Percentiles rank a stretch among this genome's conserved stretches.
Evolutionary conservation across 2,888 invertebrate genomes (phyloP).

Genomic region (Phyllotreta striolata): DNA sequence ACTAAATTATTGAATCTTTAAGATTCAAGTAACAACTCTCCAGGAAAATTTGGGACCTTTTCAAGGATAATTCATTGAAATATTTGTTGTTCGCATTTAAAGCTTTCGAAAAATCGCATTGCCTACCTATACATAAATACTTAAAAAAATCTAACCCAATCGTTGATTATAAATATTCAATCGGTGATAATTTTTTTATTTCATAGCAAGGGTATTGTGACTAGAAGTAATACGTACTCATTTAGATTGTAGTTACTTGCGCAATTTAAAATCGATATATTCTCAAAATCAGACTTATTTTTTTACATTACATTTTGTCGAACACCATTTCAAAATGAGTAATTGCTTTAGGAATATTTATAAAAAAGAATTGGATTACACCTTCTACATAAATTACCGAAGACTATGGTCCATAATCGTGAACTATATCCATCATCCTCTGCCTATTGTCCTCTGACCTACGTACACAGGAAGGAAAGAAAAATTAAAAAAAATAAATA

Average conservation of each 20-base stretch:
- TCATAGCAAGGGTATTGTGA: no score
- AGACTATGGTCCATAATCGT: conserved; percentile 61
- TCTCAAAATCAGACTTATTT: conserved; percentile 4
- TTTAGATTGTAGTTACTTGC: no score
- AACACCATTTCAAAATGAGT: not conserved
- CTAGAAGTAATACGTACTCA: no score
- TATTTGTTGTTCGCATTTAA: conserved; percentile 21
- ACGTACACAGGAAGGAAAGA: conserved; percentile 35
- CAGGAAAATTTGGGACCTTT: conserved; percentile 37
- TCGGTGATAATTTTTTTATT: no score
- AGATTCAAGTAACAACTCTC: conserved; percentile 42
- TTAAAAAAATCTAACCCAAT: conserved; percentile 5
- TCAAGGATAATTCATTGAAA: conserved; percentile 16
- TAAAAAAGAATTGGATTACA: conserved; percentile 23
- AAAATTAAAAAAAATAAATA: conserved; percentile 26
- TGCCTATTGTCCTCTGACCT: conserved; percentile 60
- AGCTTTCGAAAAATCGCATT: conserved; percentile 28
- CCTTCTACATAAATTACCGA: conserved; percentile 22
- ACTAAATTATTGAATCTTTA: conserved; percentile 41
- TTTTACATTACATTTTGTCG: not conserved
- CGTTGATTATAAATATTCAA: not conserved
- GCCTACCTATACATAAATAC: conserved; percentile 20
- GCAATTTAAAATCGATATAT: no score
- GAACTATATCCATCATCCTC: conserved; percentile 61
- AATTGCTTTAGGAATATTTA: not conserved